Conservation (phyloP, 2,888 invertebrate species). For the Tanaodytes sp. region DNA sequence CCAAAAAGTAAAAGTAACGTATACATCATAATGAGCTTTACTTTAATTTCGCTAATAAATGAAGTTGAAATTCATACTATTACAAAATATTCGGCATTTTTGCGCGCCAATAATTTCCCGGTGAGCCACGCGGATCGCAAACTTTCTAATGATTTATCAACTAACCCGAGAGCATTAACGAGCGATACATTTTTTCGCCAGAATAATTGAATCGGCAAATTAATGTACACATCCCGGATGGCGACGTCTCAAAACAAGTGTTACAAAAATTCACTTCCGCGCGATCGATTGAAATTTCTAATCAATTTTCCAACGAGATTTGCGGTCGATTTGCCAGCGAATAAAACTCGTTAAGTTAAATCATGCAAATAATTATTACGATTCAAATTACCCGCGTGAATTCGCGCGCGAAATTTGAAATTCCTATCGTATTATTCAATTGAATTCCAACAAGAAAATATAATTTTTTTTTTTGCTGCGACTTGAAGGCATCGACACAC, state of each 20-base stretch:
- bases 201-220: conserved; percentile 24
- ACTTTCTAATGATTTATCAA: too few species aligned
- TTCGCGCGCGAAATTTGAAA: conserved; percentile 33
- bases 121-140: too few species aligned
- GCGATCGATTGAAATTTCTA: conserved; percentile 15
- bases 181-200: background rate
- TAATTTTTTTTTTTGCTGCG: too few species aligned
- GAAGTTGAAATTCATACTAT: conserved; percentile 26
- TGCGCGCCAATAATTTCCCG: conserved; percentile 23
- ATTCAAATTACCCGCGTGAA: too few species aligned
- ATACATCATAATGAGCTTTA: conserved; percentile 36
- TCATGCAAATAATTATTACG: too few species aligned
- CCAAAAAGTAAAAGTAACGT: conserved; percentile 43
- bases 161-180: too few species aligned
- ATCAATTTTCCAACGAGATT: conserved; percentile 12
- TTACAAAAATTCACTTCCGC: conserved; percentile 28
- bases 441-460: too few species aligned
- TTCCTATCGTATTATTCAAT: background rate
- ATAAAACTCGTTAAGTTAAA: too few species aligned
- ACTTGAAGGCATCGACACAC: background rate
- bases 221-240: conserved; percentile 7
- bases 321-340: conserved; percentile 1
- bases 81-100: conserved; percentile 39
- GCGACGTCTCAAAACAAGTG: conserved; percentile 10
- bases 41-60: conserved; percentile 36